Base-by-base conservation (phyloP, 2,113 vertebrate genomes). In the Callopanchax toddi region DNA sequence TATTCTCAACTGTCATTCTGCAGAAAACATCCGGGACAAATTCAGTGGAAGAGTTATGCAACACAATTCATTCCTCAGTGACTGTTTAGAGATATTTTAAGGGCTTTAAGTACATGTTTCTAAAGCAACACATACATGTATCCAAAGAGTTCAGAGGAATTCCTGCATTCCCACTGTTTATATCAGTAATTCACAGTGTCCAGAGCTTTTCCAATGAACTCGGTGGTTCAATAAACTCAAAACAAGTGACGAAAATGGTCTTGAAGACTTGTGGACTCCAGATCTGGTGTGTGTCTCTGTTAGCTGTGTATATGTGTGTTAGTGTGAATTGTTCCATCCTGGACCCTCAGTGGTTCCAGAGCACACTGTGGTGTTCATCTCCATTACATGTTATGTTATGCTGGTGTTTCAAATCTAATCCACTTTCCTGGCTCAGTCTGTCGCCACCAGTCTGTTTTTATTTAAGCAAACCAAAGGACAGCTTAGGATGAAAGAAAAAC, bases 211-310 rank as follows among this genome's bases (percentile, higher is more conserved):
- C 81, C 80, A 67, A 67, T 53, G 39, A 87, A 81, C 52, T 44
- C 21, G 36, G 20, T 49, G 68, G 59, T 82, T 79, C 77, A 32
- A 46, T 78, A 60, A 18, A 25, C 37, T 56, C 56, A 36, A 87
- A 80, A 87, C 75, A 81, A 76, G 68, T 68, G 22, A 77, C 26
- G 69, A 55, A 84, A 67, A 78, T 74, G 22, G 53, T 70, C 37
- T 71, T n/a, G 9, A 57, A 57, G 39, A 32, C 45, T 39, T 48
- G 55, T 20, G 0, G n/a, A 59, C 17, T 1, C 37, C 46, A 36
- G 42, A 61, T 51, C 40, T 61, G 57, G 22, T 52, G 71, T 62
- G 53, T 42, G 40, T 54, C 46, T 57, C 50, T 26, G 6, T 71
- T 37, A 51, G 45, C 36, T 82, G 29, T 58, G 40, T 58, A 18